Percentiles rank a stretch among this genome's conserved stretches.
phyloP scores from a whole-genome alignment of 2,113 vertebrate genomes.

The Boleophthalmus pectinirostris region DNA sequence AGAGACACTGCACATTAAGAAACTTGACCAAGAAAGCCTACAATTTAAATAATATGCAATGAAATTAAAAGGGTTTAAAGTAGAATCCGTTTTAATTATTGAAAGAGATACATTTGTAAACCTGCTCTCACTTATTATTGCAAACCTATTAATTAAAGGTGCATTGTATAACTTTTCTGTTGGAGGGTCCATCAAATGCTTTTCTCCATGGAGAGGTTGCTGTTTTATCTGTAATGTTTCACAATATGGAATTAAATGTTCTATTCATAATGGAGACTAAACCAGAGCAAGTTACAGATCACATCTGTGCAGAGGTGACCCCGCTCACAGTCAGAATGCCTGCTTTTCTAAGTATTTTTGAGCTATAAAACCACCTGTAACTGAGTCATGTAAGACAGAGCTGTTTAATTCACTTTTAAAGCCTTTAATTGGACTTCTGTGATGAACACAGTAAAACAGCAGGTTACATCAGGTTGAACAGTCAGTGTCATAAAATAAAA shows the following conservation, averaged over 20 bases:
- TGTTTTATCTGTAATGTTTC: too few species aligned
- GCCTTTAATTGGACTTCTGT: slow-evolving; percentile 63
- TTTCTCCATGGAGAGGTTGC: too few species aligned
- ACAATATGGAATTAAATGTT: too few species aligned
- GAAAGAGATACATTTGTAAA: not conserved
- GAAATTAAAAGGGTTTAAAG: not conserved
- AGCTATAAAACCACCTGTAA: too few species aligned
- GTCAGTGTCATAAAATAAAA: slow-evolving; percentile 26
- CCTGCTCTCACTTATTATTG: not conserved
- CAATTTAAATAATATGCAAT: not conserved
- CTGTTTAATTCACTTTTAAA: slow-evolving; percentile 43
- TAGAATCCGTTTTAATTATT: not conserved
- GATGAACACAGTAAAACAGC: slow-evolving; percentile 60
- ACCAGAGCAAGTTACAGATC: too few species aligned
- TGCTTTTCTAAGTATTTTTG: too few species aligned
- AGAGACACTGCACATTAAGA: slow-evolving; percentile 41
- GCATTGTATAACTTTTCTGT: too few species aligned
- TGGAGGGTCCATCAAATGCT: too few species aligned
- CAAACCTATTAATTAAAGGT: not conserved
- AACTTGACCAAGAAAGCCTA: not conserved
- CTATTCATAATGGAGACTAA: too few species aligned
- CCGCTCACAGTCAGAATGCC: too few species aligned
- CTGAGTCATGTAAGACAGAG: too few species aligned
- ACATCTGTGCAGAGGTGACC: too few species aligned
- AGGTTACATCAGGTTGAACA: slow-evolving; percentile 50